These are phyloP conservation scores for Entomobrya multifasciata DNA, from an alignment of 2,888 invertebrate species.

Conservation along the genomic window DNA sequence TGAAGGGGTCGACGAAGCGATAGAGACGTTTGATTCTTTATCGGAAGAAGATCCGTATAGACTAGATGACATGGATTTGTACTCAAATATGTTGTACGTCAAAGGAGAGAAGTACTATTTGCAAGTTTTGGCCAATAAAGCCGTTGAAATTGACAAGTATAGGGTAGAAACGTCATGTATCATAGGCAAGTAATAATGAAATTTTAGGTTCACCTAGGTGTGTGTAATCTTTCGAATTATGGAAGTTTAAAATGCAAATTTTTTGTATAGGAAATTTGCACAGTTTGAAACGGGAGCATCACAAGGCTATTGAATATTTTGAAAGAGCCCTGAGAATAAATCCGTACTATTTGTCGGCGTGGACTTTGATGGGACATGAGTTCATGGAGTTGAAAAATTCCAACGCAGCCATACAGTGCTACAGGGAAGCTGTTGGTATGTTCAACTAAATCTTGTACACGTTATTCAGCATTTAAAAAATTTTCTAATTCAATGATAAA, in stretches of 20 bases:
- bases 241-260: constrained; percentile 53
- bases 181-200: constrained; percentile 86
- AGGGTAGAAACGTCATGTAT: constrained; percentile 98
- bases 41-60: constrained; percentile 94
- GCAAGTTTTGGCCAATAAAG: constrained; percentile 95
- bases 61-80: constrained; percentile 97
- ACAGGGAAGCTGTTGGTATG: constrained; percentile 96
- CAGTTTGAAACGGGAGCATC: constrained; percentile 96
- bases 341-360: constrained; percentile 96
- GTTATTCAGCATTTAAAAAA: background rate
- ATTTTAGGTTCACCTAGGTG: too few relatives aligned
- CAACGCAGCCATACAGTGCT: constrained; percentile 98
- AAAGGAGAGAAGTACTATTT: constrained; percentile 95
- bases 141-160: constrained; percentile 97
- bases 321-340: constrained; percentile 96
- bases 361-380: constrained; percentile 99
- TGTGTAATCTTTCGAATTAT: too few relatives aligned
- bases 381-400: constrained; percentile 99
- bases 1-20: constrained; percentile 93
- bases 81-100: constrained; percentile 97
- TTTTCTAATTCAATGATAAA: too few relatives aligned
- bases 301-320: constrained; percentile 98
- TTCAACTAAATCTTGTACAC: background rate
- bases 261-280: constrained; percentile 93
- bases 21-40: constrained; percentile 91